Evolutionary conservation across 2,113 vertebrate genomes (phyloP).

Genomic region (Crotalus tigris): DNA sequence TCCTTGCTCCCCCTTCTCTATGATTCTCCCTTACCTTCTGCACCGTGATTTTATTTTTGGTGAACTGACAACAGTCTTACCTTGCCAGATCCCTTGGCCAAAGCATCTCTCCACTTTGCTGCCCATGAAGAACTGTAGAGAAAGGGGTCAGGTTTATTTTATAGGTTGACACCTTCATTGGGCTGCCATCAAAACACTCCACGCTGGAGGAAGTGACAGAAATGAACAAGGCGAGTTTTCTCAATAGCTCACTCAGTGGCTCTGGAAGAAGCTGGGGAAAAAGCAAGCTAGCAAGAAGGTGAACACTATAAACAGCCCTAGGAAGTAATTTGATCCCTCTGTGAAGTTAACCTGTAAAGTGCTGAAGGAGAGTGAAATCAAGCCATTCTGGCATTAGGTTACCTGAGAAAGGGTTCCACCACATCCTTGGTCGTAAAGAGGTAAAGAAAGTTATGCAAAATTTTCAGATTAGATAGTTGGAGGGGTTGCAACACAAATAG

Average conservation of each 20-base stretch:
- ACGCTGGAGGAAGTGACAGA: slow-evolving; percentile 14
- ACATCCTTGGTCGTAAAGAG: slow-evolving; percentile 29
- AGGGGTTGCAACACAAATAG: neutral
- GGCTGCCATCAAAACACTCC: slow-evolving; percentile 53
- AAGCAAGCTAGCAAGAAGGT: slow-evolving; percentile 57
- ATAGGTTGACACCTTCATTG: slow-evolving; percentile 68
- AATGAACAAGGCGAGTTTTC: slow-evolving; percentile 38
- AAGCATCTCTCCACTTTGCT: slow-evolving; percentile 66
- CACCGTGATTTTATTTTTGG: neutral
- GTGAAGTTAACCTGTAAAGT: slow-evolving; percentile 77
- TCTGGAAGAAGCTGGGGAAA: slow-evolving; percentile 53
- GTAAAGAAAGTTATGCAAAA: slow-evolving; percentile 40
- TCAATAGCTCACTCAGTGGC: slow-evolving; percentile 51
- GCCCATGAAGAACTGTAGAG: slow-evolving; percentile 62
- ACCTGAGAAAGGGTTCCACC: slow-evolving; percentile 60
- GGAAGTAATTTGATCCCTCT: slow-evolving; percentile 75
- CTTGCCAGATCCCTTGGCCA: slow-evolving; percentile 67
- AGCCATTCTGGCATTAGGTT: slow-evolving; percentile 55
- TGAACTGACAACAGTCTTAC: slow-evolving; percentile 62
- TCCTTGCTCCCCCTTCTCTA: neutral
- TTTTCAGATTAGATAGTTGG: slow-evolving; percentile 42
- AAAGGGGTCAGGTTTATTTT: slow-evolving; percentile 70
- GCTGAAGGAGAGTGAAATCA: slow-evolving; percentile 66
- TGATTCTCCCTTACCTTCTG: neutral
- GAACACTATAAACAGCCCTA: slow-evolving; percentile 68